Base-by-base conservation (phyloP, 2,888 invertebrate species). In the Scaeva pyrastri region DNA sequence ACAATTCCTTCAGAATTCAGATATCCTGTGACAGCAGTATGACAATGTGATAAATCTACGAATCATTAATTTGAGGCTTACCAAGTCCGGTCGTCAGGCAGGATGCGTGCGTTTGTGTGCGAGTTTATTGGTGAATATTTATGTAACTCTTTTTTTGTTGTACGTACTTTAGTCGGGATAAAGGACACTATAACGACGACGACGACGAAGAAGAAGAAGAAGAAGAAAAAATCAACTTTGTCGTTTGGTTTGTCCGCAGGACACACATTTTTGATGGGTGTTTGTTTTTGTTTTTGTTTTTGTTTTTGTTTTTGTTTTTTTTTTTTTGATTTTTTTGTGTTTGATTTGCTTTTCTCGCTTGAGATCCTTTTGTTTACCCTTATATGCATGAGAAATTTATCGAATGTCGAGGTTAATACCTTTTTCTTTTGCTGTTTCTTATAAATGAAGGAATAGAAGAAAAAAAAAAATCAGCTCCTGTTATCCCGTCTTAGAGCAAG, bases 11-110 rank as follows among this genome's bases (percentile, higher is more conserved):
- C 0, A 58, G 58, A 85, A 77, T 68, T 60, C 0, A 58, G 58
- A 85, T 77, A 74, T 86, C 81, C 85, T 77, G n/a, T n/a, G 81
- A 86, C 81, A 86, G 77, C 80, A 74, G 85, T 86, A 88, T 85
- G 85, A 83, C 80, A 88, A 87, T 74, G 81, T 89, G 89, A 89
- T 88, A 89, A 89, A 88, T 89, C 88, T 88, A 88, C 88, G 88
- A 88, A 89, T 89, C 89, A 89, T 89, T 89, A 89, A 89, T 89
- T 89, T 88, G 88, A 89, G 89, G 89, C 89, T 89, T 89, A 89
- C 84, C 80, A 56, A 73, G 74, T 41, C 43, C 66, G 81, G 70
- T 68, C 21, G 21, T 5, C 68, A n/a, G 68, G 19, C 48, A 68
- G 68, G 70, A 31, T 45, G 68, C 62, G 39, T 56, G 60, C 21